Evolutionary conservation across 2,888 invertebrate species (phyloP), one percentile per base, ranked within the genome.

Genomic region (Dromius quadrimaculatus): DNA sequence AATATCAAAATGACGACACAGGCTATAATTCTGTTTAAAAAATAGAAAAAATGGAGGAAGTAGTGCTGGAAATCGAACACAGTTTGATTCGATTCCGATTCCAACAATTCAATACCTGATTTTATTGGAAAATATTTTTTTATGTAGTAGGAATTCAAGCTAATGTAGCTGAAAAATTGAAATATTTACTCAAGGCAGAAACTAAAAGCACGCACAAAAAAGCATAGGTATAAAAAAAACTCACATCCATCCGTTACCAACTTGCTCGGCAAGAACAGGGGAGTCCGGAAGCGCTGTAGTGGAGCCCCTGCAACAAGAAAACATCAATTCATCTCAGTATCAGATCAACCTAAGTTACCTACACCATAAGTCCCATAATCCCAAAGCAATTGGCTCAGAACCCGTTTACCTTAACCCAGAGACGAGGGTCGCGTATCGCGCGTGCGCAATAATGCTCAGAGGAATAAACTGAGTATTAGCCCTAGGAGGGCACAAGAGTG

Each of bases 201-300:
- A 47, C 47, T 47, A 20, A 23, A 54, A 28, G 50, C 50, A 54
- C 28, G 15, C 8, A 11, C 11, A 54, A 54, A 43, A 54, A 54
- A 50, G 50, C 50, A 62, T 41, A 62, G 38, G 62, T 41, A 62
- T 20, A 59, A 62, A 23, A 62, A 41, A 34, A 77, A 85, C 86
- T 86, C 81, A 86, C 86, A 85, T 85, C 85, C 86, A 86, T 78
- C 85, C 85, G 78, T 84, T 85, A 79, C 83, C 84, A 78, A 85
- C 81, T 78, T 83, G 85, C 80, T 83, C 83, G 34, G 62, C 83
- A 23, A 62, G 61, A 43, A 79, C 78, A 74, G 85, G 83, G 73
- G 84, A 81, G 75, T 85, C 85, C 75, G 84, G 83, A 80, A 84
- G 83, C 78, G 83, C 83, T 77, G 83, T 83, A 77, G 82, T 81